Evolutionary conservation across 2,797 vertebrate genomes (phyloP).

Genomic region (Myiotriccus ornatus): DNA sequence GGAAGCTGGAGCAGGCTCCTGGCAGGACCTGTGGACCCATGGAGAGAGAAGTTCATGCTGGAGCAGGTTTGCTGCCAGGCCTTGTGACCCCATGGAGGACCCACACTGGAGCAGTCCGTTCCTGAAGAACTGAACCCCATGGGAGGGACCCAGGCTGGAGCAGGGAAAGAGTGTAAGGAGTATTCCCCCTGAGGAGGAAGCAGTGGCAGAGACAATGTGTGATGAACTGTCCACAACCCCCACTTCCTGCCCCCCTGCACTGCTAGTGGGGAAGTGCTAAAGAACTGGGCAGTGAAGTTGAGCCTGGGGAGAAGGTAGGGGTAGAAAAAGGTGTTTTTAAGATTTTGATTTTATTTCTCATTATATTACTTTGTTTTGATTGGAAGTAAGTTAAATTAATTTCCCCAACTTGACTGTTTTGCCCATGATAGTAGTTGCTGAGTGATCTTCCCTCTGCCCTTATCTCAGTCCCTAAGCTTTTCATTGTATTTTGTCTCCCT

Average conservation of each 20-base stretch:
- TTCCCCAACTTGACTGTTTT: not conserved
- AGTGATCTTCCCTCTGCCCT: not conserved
- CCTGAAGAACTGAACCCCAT: not conserved
- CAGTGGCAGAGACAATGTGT: not conserved
- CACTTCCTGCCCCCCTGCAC: fast-evolving
- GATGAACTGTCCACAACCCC: fast-evolving
- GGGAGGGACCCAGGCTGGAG: fast-evolving
- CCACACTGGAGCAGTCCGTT: not conserved
- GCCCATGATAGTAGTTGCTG: fast-evolving
- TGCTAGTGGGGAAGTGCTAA: fast-evolving
- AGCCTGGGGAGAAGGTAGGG: not conserved
- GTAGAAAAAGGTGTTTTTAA: not conserved
- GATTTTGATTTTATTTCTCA: not conserved
- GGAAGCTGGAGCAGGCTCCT: not conserved
- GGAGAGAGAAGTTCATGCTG: not conserved
- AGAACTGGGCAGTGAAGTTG: not conserved
- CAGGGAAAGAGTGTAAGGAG: not conserved
- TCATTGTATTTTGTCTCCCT: not conserved
- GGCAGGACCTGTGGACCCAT: too few species aligned
- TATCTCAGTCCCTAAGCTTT: not conserved
- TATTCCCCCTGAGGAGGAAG: not conserved
- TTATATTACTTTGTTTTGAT: not conserved
- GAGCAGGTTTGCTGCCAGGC: not conserved
- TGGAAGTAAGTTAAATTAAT: not conserved
- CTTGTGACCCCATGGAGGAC: not conserved